Base-by-base conservation (phyloP, 2,888 invertebrate species). In the Parnassius smintheus region DNA sequence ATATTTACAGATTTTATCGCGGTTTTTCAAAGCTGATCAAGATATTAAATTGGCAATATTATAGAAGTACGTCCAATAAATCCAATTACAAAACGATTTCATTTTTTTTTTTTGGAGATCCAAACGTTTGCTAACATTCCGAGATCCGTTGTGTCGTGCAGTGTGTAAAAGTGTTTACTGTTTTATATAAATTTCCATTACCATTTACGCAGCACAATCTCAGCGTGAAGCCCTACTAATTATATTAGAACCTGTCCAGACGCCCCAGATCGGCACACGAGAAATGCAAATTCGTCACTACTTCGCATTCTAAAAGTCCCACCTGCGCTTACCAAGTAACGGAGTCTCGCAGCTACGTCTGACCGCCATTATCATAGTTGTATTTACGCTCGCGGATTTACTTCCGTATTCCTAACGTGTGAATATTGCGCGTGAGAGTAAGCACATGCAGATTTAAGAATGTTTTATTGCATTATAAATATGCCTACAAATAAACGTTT, bases 221-320 rank as follows among this genome's bases (percentile, higher is more conserved):
- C n/a, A 35, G 45, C 51, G 56, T 61, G 62, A 61, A 64, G 59
- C 61, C 55, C 63, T 59, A 66, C 64, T 72, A 75, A 74, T 75
- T 75, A 72, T 71, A 74, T 71, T 72, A 65, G 68, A 62, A 70
- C 71, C 72, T 71, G 74, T 66, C 66, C 68, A 66, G 58, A 65
- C 73, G 77, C 73, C 80, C 75, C 65, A 78, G 72, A 73, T 76
- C 62, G 64, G 62, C 66, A 66, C 68, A 68, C 66, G 72, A 70
- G 73, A 68, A 70, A 80, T 80, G 79, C 77, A 77, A 80, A 79
- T 78, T 63, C 66, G 53, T 69, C 70, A 57, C 66, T 51, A 45
- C 67, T 56, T 65, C 70, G 76, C 75, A 75, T 77, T 74, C 72
- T 70, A 74, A 18, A 18, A 78, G 70, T 67, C 67, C 66, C 66